Conservation (phyloP, 2,888 invertebrate genomes). For the Metacarcinus magister region DNA sequence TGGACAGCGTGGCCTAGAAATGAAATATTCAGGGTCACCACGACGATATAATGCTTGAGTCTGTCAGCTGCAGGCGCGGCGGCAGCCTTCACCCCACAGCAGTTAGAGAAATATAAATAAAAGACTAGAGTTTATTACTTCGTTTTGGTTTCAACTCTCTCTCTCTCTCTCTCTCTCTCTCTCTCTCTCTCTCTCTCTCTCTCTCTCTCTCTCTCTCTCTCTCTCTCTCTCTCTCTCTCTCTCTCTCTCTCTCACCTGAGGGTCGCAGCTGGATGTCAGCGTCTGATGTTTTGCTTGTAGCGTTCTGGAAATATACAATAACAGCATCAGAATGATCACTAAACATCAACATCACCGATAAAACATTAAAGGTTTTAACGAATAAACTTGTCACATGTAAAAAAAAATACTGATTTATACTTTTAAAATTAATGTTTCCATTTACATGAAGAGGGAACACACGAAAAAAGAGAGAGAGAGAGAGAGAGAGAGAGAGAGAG, state of each 20-base stretch:
- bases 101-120: not conserved
- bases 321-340: too few relatives aligned
- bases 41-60: not conserved
- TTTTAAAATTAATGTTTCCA: too few relatives aligned
- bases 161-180: too few relatives aligned
- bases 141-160: not conserved
- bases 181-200: not conserved
- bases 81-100: not conserved
- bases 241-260: not conserved
- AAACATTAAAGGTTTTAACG: not conserved
- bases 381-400: too few relatives aligned
- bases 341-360: too few relatives aligned
- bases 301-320: too few relatives aligned
- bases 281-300: too few relatives aligned
- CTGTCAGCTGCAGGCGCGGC: not conserved
- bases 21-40: not conserved
- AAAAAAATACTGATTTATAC: too few relatives aligned
- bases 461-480: too few relatives aligned
- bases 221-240: conserved; percentile 26
- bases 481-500: not conserved
- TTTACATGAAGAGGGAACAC: too few relatives aligned
- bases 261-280: too few relatives aligned
- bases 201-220: not conserved
- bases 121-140: not conserved
- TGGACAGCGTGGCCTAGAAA: not conserved